Base-by-base conservation (phyloP, 2,888 invertebrate genomes). In the Drosophila trichaetosa region DNA sequence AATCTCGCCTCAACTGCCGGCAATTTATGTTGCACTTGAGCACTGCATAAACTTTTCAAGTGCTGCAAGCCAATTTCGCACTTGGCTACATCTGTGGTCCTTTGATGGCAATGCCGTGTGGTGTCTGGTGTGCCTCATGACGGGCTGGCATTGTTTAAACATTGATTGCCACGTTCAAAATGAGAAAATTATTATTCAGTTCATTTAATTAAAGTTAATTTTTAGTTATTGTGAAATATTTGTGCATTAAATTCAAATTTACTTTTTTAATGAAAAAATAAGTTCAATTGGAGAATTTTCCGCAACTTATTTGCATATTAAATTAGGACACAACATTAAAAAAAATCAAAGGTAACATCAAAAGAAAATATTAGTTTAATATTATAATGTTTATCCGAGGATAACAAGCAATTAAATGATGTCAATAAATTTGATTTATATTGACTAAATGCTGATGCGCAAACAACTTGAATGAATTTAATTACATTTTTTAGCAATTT, bases 11-110 rank as follows among this genome's bases (percentile, higher is more conserved):
- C 59, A 87, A 83, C 79, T 87, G 79, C 49, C 66, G 64, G 85
- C 80, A 89, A 87, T 85, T 85, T 84, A 87, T 87, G 90, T 74
- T 87, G 84, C 82, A 81, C 87, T 84, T 76, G 87, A 73, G 73
- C 68, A 63, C 60, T 73, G 83, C 87, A 84, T 78, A 76, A 84
- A 84, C 70, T 84, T 84, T 67, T 67, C 75, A 87, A 84, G 84
- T 88, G 83, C 74, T 63, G 83, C 48, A 74, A 80, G 89, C 78
- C 83, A 83, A 88, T 84, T 89, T 84, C 68, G 81, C 89, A 89
- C 87, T 89, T 86, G 89, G 87, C 69, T 86, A 83, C 78, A 83
- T 80, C 74, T 86, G 69, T 65, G 81, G 68, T 56, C 69, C 57
- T 38, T 59, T 60, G 64, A 68, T 68, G 60, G 34, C n/a, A 38